Conservation (phyloP, 2,888 invertebrate species). For the Nycteola revayana region DNA sequence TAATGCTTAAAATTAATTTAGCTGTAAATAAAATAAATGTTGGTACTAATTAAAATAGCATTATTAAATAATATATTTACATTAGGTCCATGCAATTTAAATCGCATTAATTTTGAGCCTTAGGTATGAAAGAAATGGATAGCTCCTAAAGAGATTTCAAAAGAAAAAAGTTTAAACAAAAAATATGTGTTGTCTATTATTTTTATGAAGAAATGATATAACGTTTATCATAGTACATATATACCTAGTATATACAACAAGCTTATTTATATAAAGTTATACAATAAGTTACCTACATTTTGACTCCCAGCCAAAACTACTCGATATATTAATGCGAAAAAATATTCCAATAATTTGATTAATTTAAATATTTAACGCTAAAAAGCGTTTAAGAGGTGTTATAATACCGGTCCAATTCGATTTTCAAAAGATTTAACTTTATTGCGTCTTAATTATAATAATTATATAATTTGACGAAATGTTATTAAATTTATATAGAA, state of each 20-base stretch:
- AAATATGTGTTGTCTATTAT: too few relatives aligned
- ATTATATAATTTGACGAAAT: too few relatives aligned
- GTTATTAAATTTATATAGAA: too few relatives aligned
- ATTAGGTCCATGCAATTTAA: slow-evolving; percentile 36
- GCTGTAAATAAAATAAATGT: slow-evolving; percentile 32
- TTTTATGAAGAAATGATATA: too few relatives aligned
- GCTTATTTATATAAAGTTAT: slow-evolving; percentile 32
- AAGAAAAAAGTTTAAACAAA: slow-evolving; percentile 12
- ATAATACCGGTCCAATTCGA: too few relatives aligned
- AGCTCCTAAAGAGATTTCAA: slow-evolving; percentile 41
- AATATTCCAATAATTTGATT: slow-evolving; percentile 24
- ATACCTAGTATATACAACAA: slow-evolving; percentile 26
- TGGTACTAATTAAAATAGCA: slow-evolving; percentile 27
- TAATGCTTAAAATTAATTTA: slow-evolving; percentile 14
- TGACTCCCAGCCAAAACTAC: slow-evolving; percentile 37
- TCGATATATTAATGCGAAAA: slow-evolving; percentile 24
- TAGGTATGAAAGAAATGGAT: slow-evolving; percentile 21
- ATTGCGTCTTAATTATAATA: too few relatives aligned
- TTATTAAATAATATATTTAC: slow-evolving; percentile 33
- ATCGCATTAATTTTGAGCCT: slow-evolving; percentile 32
- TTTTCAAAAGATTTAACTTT: too few relatives aligned
- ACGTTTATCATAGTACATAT: too few relatives aligned
- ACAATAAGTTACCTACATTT: slow-evolving; percentile 38
- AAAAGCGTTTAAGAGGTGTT: slow-evolving; percentile 24
- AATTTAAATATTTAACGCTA: slow-evolving; percentile 31